A percentile compares a stretch with the other conserved stretches of the same genome.
Conservation (phyloP, 2,113 vertebrate species). For the Salvator merianae region DNA sequence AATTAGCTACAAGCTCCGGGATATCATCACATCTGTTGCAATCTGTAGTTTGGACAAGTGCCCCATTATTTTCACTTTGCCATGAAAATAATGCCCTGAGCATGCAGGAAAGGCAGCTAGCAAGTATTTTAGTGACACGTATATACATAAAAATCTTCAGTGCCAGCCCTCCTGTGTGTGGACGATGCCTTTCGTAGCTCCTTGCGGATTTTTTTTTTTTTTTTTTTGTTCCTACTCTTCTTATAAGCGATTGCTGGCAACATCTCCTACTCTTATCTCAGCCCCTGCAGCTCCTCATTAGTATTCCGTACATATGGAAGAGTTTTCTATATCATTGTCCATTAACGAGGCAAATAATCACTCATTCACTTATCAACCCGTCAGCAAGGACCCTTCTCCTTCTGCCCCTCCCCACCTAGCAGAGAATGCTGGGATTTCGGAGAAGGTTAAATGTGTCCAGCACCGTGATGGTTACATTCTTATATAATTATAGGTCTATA, state of each 20-base stretch:
- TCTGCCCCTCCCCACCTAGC: conserved; percentile 54
- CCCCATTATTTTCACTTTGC: too few relatives aligned
- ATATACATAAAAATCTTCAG: too few relatives aligned
- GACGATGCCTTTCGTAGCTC: too few relatives aligned
- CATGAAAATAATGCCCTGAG: too few relatives aligned
- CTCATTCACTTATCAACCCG: conserved; percentile 97
- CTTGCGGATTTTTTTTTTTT: conserved; percentile 33
- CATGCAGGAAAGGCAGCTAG: too few relatives aligned
- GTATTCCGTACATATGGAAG: conserved; percentile 94
- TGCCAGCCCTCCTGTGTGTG: too few relatives aligned
- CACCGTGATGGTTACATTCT: conserved; percentile 74
- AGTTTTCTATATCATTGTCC: conserved; percentile 94
- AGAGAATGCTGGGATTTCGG: conserved; percentile 75
- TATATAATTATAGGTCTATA: conserved; percentile 78
- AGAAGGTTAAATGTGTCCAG: conserved; percentile 81
- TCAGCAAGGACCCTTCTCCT: conserved; percentile 86
- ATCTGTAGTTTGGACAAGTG: too few relatives aligned
- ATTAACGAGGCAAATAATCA: conserved; percentile 98
- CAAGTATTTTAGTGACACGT: too few relatives aligned
- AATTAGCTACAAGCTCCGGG: too few relatives aligned
- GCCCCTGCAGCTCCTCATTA: conserved; percentile 96
- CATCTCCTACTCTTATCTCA: conserved; percentile 90
- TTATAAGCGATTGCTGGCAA: conserved; percentile 77
- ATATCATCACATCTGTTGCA: too few relatives aligned
- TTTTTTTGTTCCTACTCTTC: conserved; percentile 43